Percentiles rank a stretch among this genome's conserved stretches.
Conservation (phyloP, 1,140 invertebrate species). For the Drosophila hydei region DNA sequence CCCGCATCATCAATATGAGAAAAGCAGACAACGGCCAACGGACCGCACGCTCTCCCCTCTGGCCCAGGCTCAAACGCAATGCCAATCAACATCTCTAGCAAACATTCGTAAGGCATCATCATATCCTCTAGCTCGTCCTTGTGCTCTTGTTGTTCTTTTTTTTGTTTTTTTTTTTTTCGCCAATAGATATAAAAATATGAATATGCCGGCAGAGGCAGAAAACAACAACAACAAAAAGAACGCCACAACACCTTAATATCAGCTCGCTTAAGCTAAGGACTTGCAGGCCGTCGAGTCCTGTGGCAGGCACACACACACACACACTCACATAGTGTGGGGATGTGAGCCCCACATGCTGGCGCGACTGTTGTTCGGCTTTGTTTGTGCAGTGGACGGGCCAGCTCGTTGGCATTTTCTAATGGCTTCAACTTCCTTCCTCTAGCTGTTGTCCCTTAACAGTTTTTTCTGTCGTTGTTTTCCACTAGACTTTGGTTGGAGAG, state of each 20-base stretch:
- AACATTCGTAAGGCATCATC: constrained; percentile 73
- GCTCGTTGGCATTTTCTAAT: constrained; percentile 74
- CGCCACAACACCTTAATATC: constrained; percentile 63
- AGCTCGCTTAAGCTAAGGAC: constrained; percentile 44
- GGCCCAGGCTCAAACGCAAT: constrained; percentile 48
- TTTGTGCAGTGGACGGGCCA: constrained; percentile 15
- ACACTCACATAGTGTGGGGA: not conserved
- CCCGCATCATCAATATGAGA: constrained; percentile 52
- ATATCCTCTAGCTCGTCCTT: constrained; percentile 37
- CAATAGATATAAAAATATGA: constrained; percentile 69
- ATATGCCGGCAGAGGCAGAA: constrained; percentile 19
- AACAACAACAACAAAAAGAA: constrained; percentile 9
- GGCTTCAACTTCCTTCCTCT: constrained; percentile 80
- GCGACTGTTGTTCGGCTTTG: constrained; percentile 19
- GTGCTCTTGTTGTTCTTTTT: constrained; percentile 46
- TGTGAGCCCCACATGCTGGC: constrained; percentile 14
- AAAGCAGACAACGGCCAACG: constrained; percentile 30
- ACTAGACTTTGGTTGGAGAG: too few species aligned
- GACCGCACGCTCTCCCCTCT: constrained; percentile 15
- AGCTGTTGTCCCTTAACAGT: constrained; percentile 64
- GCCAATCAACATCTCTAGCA: constrained; percentile 82
- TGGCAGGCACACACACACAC: too few species aligned
- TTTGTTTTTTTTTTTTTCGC: constrained; percentile 26
- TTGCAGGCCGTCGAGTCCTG: constrained; percentile 10
- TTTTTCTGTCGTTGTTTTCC: constrained; percentile 12